A percentile compares a stretch with the other conserved stretches of the same genome.
phyloP scores from a whole-genome alignment of 2,113 vertebrate species.

The Martes martes region DNA sequence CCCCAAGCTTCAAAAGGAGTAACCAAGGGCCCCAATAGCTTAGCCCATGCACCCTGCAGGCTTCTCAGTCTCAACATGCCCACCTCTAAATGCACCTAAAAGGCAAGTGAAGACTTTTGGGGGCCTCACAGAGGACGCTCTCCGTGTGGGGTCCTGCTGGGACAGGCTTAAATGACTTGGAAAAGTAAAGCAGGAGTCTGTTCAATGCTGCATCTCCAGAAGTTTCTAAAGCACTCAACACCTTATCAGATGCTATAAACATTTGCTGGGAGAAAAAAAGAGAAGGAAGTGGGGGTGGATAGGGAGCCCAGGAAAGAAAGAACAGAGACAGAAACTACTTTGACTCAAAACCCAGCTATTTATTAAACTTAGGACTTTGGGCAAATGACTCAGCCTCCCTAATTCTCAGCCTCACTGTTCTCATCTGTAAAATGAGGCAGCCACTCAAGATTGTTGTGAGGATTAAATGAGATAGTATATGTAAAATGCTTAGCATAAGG shows the following conservation, averaged over 20 bases:
- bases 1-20: neutral
- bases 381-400: neutral
- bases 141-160: neutral
- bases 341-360: neutral
- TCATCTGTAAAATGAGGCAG: neutral
- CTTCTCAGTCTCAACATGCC: neutral
- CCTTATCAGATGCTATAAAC: neutral
- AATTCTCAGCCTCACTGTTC: neutral
- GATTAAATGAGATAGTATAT: neutral
- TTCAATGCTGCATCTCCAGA: neutral
- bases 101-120: neutral
- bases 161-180: neutral
- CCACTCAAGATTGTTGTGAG: neutral
- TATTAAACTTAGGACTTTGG: neutral
- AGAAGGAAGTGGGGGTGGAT: neutral
- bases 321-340: neutral
- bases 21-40: neutral
- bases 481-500: neutral
- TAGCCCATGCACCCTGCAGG: neutral
- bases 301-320: accelerated
- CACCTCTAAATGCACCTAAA: neutral
- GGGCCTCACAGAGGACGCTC: accelerated
- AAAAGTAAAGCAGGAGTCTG: neutral
- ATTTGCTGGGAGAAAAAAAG: neutral
- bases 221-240: neutral